Conservation (phyloP, 2,113 vertebrate species). For the Axis porcinus region DNA sequence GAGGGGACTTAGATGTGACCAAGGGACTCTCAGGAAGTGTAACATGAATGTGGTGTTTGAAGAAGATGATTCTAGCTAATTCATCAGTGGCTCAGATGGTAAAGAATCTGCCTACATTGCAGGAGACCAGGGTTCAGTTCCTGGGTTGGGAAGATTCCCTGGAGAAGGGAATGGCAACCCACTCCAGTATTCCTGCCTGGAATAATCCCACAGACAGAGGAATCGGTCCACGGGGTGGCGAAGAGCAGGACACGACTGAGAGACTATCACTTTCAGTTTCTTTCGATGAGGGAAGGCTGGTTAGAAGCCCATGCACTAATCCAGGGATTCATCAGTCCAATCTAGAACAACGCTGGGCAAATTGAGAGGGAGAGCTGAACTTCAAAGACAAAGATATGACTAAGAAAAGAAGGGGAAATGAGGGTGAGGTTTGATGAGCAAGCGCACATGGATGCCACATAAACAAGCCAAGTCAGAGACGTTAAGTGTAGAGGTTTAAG, state of each 20-base stretch:
- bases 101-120: background rate
- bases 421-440: background rate
- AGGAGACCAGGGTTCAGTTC: background rate
- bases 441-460: background rate
- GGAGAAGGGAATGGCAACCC: background rate
- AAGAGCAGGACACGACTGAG: background rate
- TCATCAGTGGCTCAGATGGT: background rate
- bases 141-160: background rate
- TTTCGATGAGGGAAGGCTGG: background rate
- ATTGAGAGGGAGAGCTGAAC: background rate
- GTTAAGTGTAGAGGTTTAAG: background rate
- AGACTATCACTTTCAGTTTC: background rate
- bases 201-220: background rate
- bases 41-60: background rate
- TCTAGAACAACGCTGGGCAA: background rate
- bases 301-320: background rate
- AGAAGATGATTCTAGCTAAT: background rate
- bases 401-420: background rate
- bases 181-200: background rate
- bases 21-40: background rate
- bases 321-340: background rate
- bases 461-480: background rate
- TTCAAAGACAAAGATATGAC: too few relatives aligned
- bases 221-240: background rate
- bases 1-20: background rate